Percentiles rank a stretch among this genome's conserved stretches.
phyloP scores from a whole-genome alignment of 2,888 invertebrate species.

The Drosophila paramelanica region DNA sequence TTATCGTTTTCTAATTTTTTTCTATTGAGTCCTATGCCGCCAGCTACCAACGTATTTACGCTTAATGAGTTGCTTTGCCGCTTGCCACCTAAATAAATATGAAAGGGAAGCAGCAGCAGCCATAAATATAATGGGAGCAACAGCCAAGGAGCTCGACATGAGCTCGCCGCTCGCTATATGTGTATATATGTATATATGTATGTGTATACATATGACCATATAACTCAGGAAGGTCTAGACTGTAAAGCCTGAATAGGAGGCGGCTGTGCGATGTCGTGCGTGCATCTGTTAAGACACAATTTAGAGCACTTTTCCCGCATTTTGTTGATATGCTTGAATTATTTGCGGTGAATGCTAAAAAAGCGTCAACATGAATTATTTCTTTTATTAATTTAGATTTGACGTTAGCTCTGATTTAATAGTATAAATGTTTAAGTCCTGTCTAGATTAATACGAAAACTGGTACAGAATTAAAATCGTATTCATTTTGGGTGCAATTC shows the following conservation, averaged over 20 bases:
- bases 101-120: slow-evolving; percentile 47
- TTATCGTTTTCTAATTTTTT: slow-evolving; percentile 79
- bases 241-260: slow-evolving; percentile 3
- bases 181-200: slow-evolving; percentile 9
- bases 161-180: not conserved
- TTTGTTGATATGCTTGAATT: slow-evolving; percentile 46
- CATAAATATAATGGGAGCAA: slow-evolving; percentile 57
- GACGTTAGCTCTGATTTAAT: not conserved
- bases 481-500: too few relatives aligned
- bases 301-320: slow-evolving; percentile 60
- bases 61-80: slow-evolving; percentile 64
- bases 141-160: slow-evolving; percentile 30
- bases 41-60: slow-evolving; percentile 27
- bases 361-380: slow-evolving; percentile 2
- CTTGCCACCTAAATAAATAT: slow-evolving; percentile 55
- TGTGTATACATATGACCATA: not conserved
- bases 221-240: not conserved
- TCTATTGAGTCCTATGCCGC: slow-evolving; percentile 43
- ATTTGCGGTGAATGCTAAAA: slow-evolving; percentile 26
- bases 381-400: slow-evolving; percentile 1
- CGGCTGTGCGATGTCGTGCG: slow-evolving; percentile 39
- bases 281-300: slow-evolving; percentile 58
- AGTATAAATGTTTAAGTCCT: not conserved
- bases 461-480: too few relatives aligned
- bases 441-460: not conserved